Base-by-base conservation (phyloP, 2,888 invertebrate species). In the Drosophila imparisetae region DNA sequence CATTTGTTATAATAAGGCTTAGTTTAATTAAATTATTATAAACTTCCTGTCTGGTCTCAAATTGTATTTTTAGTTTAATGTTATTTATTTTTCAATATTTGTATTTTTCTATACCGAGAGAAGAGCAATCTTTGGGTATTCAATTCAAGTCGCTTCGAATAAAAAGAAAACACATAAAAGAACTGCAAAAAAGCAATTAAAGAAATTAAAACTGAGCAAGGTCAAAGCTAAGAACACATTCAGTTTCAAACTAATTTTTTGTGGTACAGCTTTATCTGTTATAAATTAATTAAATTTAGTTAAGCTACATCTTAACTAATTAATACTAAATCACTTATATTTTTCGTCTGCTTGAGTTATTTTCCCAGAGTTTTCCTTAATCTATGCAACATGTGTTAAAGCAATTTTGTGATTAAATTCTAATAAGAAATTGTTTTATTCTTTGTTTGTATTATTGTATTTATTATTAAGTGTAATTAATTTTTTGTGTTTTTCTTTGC, bases 131-230 rank as follows among this genome's bases (percentile, higher is more conserved):
- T 27, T 27, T 48, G 15, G 1, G 6, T 11, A 61, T 69, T 52
- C 27, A 29, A 65, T 70, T 70, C 27, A 49, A 49, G 58, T 32
- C 21, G 6, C 13, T 50, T 29, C n/a, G 8, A 64, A 36, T 36
- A 36, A 36, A 5, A 42, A 1, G 42, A 42, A 42, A 42, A 21
- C 3, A 13, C 21, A 42, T 21, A 13, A 13, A 38, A 40, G 4
- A 40, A n/a, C 40, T 10, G 4, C 10, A n/a, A n/a, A n/a, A 30
- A 40, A 21, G 13, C 6, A 6, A 4, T 21, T 21, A 15, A 45
- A 1, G 21, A 45, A 45, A 45, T 21, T n/a, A 40, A 42, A 21
- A 21, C 11, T 11, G 11, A 5, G 2, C 21, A 42, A 42, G 42
- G 21, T 21, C 42, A 5, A 42, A 21, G 21, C 2, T 21, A 42